Evolutionary conservation across 2,888 invertebrate species (phyloP).

Genomic region (Ashinkailepas kermadecensis): DNA sequence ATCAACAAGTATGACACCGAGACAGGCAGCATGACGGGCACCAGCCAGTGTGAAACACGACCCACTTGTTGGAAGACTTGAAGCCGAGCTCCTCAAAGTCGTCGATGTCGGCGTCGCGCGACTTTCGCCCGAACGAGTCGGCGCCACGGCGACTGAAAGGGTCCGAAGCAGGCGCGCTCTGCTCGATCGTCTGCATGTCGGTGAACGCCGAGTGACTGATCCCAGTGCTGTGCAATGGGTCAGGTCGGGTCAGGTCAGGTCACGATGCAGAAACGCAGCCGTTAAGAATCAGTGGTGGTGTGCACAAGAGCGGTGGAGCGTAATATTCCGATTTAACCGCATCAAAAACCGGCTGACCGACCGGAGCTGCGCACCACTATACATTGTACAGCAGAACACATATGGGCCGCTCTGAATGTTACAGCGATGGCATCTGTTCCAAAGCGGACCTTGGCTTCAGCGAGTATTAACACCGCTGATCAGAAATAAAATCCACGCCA

Average conservation of each 20-base stretch:
- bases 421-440: too few relatives aligned
- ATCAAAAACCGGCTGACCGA: too few relatives aligned
- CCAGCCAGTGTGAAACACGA: neutral
- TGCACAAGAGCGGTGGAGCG: too few relatives aligned
- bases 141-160: constrained; percentile 23
- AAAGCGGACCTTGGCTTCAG: too few relatives aligned
- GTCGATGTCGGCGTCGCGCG: constrained; percentile 38
- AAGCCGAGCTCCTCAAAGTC: constrained; percentile 41
- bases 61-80: constrained; percentile 18
- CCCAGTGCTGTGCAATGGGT: constrained; percentile 45
- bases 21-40: neutral
- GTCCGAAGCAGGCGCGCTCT: constrained; percentile 47
- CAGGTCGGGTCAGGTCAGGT: neutral
- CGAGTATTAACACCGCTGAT: too few relatives aligned
- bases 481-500: too few relatives aligned
- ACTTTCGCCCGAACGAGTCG: constrained; percentile 26
- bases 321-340: too few relatives aligned
- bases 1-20: too few relatives aligned
- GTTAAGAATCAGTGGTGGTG: too few relatives aligned
- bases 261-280: neutral
- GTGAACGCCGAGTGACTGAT: constrained; percentile 77
- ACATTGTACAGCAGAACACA: too few relatives aligned
- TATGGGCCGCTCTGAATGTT: too few relatives aligned
- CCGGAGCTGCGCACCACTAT: too few relatives aligned
- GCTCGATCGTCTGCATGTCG: constrained; percentile 87